Conservation (phyloP, 23 tunicate species). For the Trididemnum nubilum region DNA sequence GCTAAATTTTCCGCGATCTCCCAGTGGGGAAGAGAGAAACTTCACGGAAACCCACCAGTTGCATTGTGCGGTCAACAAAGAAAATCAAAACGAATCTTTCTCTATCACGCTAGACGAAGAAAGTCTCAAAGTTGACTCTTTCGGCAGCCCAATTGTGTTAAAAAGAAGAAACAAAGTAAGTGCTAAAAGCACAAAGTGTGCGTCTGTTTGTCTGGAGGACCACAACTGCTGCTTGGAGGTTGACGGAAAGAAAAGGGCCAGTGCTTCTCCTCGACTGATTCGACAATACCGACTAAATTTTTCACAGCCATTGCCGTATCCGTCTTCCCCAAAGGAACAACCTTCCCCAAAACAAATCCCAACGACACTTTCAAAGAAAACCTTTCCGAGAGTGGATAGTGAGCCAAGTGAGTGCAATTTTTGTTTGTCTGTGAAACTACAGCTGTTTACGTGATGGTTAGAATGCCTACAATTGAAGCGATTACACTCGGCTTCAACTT, state of each 20-base stretch:
- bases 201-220: neutral
- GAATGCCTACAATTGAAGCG: no score
- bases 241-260: neutral
- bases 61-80: neutral
- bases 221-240: neutral
- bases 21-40: neutral
- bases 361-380: neutral
- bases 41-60: neutral
- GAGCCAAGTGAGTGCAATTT: constrained; percentile 29
- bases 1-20: neutral
- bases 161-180: neutral
- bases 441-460: no score
- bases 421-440: no score
- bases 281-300: neutral
- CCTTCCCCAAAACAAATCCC: no score
- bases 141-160: neutral
- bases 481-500: no score
- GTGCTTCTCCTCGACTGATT: neutral
- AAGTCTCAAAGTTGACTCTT: neutral
- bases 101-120: neutral
- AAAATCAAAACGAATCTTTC: neutral
- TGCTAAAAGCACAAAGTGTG: neutral
- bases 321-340: neutral
- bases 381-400: constrained; percentile 6
- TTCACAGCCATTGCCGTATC: no score